Evolutionary conservation across 2,797 vertebrate species (phyloP), one percentile per base, ranked within the genome.

Genomic region (Peromyscus aztecus): DNA sequence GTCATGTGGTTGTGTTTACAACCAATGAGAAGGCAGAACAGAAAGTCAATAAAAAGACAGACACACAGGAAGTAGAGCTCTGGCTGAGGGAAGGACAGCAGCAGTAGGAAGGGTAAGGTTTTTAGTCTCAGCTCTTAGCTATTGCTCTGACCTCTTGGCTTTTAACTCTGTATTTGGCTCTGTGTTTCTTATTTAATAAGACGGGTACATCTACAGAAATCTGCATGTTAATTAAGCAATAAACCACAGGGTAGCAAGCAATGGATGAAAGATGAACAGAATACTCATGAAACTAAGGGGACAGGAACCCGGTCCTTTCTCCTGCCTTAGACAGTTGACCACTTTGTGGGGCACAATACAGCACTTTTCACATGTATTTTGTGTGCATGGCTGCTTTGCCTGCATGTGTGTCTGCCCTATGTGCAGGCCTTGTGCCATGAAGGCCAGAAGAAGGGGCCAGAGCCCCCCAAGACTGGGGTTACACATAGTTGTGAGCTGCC

Each of bases 271-370:
- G 59, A 40, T 0, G 57, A 55, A 19, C 67, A 11, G 46, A 86
- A 82, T 4, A 8, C 19, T 82, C 61, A 52, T 0, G 31, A 11
- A 55, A 40, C 2, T 10, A 55, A 63, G n/a, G 3, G 34, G 12
- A 21, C 5, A 1, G 0, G 24, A 65, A 23, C 23, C 43, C 52
- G 1, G 0, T 4, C 13, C 40, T 85, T 52, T n/a, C 49, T 46
- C 37, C 88, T 52, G 76, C 73, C 27, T 46, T 31, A 69, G 80
- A 67, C 0, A 31, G 73, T 16, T 4, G 3, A 40, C 61, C 34
- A 13, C 63, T 52, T 67, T 61, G 61, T 75, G 1, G 34, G 57
- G 67, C 43, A 69, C 23, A 40, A 57, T 34, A 5, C 14, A 34
- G 17, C 14, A 23, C 2, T 46, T 49, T 40, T 63, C 34, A 63